Percentiles rank a stretch among this genome's conserved stretches.
These are phyloP conservation scores for Cydia fagiglandana DNA, from an alignment of 1,140 invertebrate species.

Conservation along the genomic window DNA sequence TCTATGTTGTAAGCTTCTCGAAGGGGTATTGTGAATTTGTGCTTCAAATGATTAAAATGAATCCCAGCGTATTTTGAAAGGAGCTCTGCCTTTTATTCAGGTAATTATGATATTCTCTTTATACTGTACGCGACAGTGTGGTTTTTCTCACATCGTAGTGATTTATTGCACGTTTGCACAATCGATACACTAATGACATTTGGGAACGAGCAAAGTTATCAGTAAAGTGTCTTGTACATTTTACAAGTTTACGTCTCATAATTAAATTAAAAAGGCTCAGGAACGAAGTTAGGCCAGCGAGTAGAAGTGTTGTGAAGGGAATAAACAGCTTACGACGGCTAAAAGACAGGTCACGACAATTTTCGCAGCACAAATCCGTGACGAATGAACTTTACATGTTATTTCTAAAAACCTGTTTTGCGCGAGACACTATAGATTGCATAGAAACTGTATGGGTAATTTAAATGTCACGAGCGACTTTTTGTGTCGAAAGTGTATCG, in stretches of 20 bases:
- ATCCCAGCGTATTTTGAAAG: constrained; percentile 20
- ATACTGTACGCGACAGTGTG: background rate
- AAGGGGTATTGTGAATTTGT: constrained; percentile 16
- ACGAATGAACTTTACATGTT: constrained; percentile 24
- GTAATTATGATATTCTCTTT: constrained; percentile 2
- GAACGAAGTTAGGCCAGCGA: background rate
- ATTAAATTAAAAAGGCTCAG: constrained; percentile 21
- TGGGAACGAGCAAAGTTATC: background rate
- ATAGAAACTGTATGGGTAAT: constrained; percentile 8
- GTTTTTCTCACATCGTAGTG: background rate
- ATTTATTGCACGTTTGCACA: constrained; percentile 18
- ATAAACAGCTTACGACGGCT: constrained; percentile 2
- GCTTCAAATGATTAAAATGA: constrained; percentile 14
- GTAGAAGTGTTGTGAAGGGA: background rate
- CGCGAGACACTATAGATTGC: constrained; percentile 7
- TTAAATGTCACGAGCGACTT: constrained; percentile 16
- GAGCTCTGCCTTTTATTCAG: constrained; percentile 9
- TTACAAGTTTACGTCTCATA: constrained; percentile 5
- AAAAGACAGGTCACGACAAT: background rate
- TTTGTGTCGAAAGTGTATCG: background rate
- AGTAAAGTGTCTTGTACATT: constrained; percentile 8
- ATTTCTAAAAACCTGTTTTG: constrained; percentile 31
- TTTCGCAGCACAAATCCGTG: constrained; percentile 20
- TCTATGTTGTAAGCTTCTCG: constrained; percentile 29
- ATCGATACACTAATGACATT: constrained; percentile 27